phyloP scores from a whole-genome alignment of 2,888 invertebrate species.

The Chorisops tibialis region DNA sequence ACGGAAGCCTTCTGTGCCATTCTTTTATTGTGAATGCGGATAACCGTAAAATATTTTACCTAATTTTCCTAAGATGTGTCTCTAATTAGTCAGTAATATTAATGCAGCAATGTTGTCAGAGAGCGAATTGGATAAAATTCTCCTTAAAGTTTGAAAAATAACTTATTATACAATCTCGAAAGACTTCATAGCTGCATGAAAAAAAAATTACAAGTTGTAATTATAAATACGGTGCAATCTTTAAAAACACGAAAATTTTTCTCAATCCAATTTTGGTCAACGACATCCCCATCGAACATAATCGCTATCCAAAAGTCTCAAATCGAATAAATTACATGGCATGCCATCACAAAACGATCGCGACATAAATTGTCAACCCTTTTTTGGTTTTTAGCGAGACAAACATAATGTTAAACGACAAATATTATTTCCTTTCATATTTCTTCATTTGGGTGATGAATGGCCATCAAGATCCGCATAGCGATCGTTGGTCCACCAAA shows the following conservation, averaged over 20 bases:
- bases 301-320: constrained; percentile 2
- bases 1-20: no score
- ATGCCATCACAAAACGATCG: constrained; percentile 1
- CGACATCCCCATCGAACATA: neutral
- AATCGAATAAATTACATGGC: constrained; percentile 14
- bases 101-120: no score
- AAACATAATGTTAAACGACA: constrained; percentile 20
- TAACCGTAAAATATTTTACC: no score
- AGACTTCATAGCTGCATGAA: no score
- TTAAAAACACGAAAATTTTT: neutral
- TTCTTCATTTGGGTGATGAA: constrained; percentile 8
- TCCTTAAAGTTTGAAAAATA: no score
- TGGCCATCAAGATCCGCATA: constrained; percentile 5
- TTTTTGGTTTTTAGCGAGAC: constrained; percentile 16
- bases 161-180: no score
- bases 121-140: no score
- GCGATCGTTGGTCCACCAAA: constrained; percentile 5
- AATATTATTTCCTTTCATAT: constrained; percentile 23
- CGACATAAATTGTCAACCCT: constrained; percentile 6
- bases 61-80: no score
- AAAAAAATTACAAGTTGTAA: no score
- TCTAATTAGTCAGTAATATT: no score
- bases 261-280: neutral
- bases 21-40: no score
- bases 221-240: no score